Evolutionary conservation across 2,888 invertebrate species (phyloP).

Genomic region (Melipona beecheii): DNA sequence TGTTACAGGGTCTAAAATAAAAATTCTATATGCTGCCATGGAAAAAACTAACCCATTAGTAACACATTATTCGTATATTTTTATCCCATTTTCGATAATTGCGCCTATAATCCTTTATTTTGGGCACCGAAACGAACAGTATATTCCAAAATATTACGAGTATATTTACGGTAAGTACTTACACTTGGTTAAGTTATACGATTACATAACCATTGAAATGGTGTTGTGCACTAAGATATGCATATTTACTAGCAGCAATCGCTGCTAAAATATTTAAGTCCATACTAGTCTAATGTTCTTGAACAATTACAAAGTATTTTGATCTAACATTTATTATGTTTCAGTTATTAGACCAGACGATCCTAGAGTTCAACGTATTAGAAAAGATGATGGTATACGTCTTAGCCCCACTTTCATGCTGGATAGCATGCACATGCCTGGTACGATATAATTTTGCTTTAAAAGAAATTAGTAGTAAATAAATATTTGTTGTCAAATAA

Average conservation of each 20-base stretch:
- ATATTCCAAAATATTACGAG: slow-evolving; percentile 28
- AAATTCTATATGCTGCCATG: not conserved
- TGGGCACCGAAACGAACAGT: no score
- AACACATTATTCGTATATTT: not conserved
- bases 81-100: fast-evolving
- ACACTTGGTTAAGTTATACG: slow-evolving; percentile 10
- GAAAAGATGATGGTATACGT: not conserved
- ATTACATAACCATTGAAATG: not conserved
- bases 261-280: not conserved
- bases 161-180: slow-evolving; percentile 38
- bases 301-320: not conserved
- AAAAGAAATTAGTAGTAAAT: not conserved
- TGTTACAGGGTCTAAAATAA: slow-evolving; percentile 23
- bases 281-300: not conserved
- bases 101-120: no score
- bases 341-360: slow-evolving; percentile 74
- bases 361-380: slow-evolving; percentile 61
- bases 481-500: not conserved
- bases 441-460: not conserved
- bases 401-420: fast-evolving
- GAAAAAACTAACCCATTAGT: no score
- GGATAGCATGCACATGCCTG: fast-evolving
- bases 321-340: slow-evolving; percentile 30
- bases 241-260: not conserved
- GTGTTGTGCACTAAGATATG: not conserved